Evolutionary conservation across 2,888 invertebrate genomes (phyloP).

Genomic region (Nomada ferruginata): DNA sequence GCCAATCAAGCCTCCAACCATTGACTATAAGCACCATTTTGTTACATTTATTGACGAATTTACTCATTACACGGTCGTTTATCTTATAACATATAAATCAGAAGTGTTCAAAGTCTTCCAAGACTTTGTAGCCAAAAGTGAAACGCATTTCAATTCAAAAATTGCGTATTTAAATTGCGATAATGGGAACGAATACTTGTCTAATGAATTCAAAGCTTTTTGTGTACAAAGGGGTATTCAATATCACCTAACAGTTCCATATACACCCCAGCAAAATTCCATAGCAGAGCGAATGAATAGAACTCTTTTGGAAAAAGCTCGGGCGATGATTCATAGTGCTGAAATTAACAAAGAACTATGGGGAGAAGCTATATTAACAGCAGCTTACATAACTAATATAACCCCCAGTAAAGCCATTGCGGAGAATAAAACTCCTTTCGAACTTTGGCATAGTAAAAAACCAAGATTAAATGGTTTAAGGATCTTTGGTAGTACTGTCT

Average conservation of each 20-base stretch:
- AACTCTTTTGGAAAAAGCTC: background rate
- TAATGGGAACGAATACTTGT: background rate
- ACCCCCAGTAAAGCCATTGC: background rate
- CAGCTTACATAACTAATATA: too few relatives aligned
- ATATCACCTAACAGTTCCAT: background rate
- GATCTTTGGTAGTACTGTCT: background rate
- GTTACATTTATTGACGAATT: slow-evolving; percentile 3
- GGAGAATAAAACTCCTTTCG: background rate
- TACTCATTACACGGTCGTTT: slow-evolving; percentile 3
- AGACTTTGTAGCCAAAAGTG: slow-evolving; percentile 19
- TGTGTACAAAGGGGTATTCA: background rate
- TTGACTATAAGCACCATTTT: slow-evolving; percentile 5
- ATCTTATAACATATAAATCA: slow-evolving; percentile 4
- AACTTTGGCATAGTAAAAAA: slow-evolving; percentile 7
- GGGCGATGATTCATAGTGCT: background rate
- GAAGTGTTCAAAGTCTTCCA: slow-evolving; percentile 15
- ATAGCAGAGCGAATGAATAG: background rate
- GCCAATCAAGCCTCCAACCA: background rate
- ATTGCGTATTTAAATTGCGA: background rate
- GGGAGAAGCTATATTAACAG: background rate
- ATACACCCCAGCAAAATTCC: background rate
- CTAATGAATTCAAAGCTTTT: background rate
- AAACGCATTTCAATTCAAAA: background rate
- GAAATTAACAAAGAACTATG: background rate
- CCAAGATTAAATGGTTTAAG: background rate